Evolutionary conservation across 1,140 invertebrate genomes (phyloP).

Genomic region (Drosophila sechellia): DNA sequence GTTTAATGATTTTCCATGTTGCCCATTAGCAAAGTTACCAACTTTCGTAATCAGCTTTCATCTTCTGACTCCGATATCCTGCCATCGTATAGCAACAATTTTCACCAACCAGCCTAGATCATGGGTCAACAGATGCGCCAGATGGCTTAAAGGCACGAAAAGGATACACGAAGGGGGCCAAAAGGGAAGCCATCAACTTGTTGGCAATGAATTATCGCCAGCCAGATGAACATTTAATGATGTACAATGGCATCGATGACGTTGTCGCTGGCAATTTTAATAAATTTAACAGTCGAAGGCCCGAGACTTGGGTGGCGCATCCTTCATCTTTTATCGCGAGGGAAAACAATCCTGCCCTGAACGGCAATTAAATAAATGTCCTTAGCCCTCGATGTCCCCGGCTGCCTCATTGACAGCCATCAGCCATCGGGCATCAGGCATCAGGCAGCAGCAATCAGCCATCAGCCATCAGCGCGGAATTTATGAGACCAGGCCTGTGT

Average conservation of each 20-base stretch:
- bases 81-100: conserved; percentile 61
- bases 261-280: conserved; percentile 74
- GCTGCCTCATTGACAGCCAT: conserved; percentile 68
- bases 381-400: conserved; percentile 29
- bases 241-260: conserved; percentile 68
- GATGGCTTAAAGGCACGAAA: conserved; percentile 50
- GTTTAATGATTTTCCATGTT: conserved; percentile 1
- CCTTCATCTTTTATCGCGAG: conserved; percentile 76
- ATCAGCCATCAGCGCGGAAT: conserved; percentile 70
- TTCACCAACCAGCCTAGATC: conserved; percentile 30
- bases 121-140: conserved; percentile 58
- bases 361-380: conserved; percentile 79
- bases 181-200: conserved; percentile 38
- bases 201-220: conserved; percentile 71
- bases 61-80: background rate
- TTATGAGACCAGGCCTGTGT: conserved; percentile 58
- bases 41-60: conserved; percentile 5
- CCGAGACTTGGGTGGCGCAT: conserved; percentile 61
- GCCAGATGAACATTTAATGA: conserved; percentile 81
- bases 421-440: conserved; percentile 36
- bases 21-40: conserved; percentile 11
- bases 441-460: background rate
- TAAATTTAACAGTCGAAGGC: conserved; percentile 78
- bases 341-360: conserved; percentile 39
- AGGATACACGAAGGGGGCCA: background rate